Evolutionary conservation across 2,113 vertebrate species (phyloP).

Genomic region (Syngnathus scovelli): DNA sequence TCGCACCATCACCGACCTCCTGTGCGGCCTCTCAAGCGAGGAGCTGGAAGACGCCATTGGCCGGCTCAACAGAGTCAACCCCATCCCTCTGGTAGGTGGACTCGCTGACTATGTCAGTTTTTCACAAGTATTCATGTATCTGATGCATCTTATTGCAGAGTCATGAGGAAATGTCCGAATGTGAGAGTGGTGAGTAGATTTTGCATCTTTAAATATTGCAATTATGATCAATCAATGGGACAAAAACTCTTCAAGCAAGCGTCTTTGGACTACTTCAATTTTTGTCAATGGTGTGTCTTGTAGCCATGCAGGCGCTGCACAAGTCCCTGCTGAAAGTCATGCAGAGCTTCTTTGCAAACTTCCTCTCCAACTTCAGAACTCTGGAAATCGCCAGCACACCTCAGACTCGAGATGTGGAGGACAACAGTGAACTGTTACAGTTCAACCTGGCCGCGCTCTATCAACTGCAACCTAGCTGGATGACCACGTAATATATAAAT

Average conservation of each 20-base stretch:
- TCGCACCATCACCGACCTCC: constrained; percentile 53
- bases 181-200: constrained; percentile 57
- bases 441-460: constrained; percentile 57
- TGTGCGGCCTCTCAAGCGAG: constrained; percentile 53
- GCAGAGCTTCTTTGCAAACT: constrained; percentile 67
- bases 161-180: constrained; percentile 37
- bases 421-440: constrained; percentile 50
- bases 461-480: constrained; percentile 51
- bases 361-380: constrained; percentile 57
- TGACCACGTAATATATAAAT: constrained; percentile 40
- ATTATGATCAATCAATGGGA: not conserved
- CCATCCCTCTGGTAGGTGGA: constrained; percentile 45
- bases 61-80: constrained; percentile 45
- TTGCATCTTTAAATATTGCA: not conserved
- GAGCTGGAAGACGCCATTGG: constrained; percentile 62
- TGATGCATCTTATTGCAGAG: constrained; percentile 38
- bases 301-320: constrained; percentile 58
- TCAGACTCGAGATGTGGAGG: constrained; percentile 17
- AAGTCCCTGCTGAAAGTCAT: constrained; percentile 54
- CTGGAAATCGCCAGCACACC: not conserved
- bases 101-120: not conserved
- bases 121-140: not conserved
- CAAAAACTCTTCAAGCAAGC: too few species aligned
- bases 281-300: not conserved
- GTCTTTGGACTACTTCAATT: too few species aligned